Conservation (phyloP, 2,888 invertebrate species). For the Pachycephus smyrnensis region DNA sequence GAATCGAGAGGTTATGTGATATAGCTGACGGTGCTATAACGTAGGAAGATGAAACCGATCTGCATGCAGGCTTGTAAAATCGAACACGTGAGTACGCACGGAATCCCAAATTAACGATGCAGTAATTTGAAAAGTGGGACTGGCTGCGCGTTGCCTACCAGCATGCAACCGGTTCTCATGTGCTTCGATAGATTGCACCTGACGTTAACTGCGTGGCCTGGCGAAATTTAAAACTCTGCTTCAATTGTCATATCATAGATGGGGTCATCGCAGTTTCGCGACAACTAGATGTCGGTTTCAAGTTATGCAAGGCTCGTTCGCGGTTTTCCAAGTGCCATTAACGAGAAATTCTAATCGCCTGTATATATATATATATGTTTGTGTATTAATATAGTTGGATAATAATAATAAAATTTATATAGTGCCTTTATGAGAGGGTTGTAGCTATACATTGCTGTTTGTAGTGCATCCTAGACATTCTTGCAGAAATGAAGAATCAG, state of each 20-base stretch:
- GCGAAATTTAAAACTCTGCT: background rate
- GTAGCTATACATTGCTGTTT: no score
- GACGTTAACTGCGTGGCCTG: background rate
- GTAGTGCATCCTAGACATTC: no score
- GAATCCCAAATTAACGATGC: slow-evolving; percentile 18
- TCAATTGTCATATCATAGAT: background rate
- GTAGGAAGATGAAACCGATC: background rate
- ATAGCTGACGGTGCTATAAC: background rate
- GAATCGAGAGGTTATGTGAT: slow-evolving; percentile 10
- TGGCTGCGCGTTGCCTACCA: slow-evolving; percentile 22
- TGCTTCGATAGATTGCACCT: background rate
- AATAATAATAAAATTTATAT: background rate
- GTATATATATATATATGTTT: no score
- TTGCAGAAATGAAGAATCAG: no score
- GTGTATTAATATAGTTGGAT: background rate
- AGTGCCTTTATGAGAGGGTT: no score
- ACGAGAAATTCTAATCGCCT: background rate
- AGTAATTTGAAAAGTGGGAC: slow-evolving; percentile 36
- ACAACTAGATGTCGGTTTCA: background rate
- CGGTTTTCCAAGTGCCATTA: background rate
- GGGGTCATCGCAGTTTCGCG: background rate
- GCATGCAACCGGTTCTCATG: background rate
- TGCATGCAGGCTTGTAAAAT: slow-evolving; percentile 27
- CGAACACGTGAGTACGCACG: slow-evolving; percentile 20
- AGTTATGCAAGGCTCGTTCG: background rate